Percentiles rank a stretch among this genome's conserved stretches.
phyloP scores from a whole-genome alignment of 2,113 vertebrate genomes.

The Dissostichus mawsoni region DNA sequence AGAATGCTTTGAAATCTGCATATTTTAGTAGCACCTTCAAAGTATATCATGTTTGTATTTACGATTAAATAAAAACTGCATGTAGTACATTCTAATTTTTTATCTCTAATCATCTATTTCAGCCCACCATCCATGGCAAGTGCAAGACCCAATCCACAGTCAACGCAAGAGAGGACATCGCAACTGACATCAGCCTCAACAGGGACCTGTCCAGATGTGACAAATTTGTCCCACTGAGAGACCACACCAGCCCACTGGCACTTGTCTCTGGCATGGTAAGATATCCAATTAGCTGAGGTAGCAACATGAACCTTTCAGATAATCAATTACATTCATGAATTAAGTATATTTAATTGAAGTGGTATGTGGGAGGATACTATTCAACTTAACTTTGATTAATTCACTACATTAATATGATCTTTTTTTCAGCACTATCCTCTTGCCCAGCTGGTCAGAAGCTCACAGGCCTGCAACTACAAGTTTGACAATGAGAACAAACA shows the following conservation, averaged over 20 bases:
- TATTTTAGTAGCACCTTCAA: background rate
- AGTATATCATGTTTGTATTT: background rate
- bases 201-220: constrained; percentile 90
- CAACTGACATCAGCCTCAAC: constrained; percentile 87
- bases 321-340: background rate
- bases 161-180: constrained; percentile 82
- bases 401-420: too few species aligned
- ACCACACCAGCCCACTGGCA: constrained; percentile 90
- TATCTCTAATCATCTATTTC: background rate
- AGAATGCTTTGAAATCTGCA: background rate
- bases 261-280: constrained; percentile 90
- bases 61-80: too few species aligned
- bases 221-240: constrained; percentile 86
- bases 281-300: background rate
- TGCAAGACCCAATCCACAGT: constrained; percentile 86
- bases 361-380: too few species aligned
- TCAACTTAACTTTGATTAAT: too few species aligned
- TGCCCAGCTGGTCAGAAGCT: constrained; percentile 88
- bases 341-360: too few species aligned
- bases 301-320: background rate
- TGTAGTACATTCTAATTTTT: background rate
- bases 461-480: constrained; percentile 91
- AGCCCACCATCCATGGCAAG: constrained; percentile 93
- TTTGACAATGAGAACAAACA: constrained; percentile 89
- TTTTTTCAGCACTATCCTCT: constrained; percentile 84